Evolutionary conservation across 2,113 vertebrate genomes (phyloP).

Genomic region (Gobio gobio): DNA sequence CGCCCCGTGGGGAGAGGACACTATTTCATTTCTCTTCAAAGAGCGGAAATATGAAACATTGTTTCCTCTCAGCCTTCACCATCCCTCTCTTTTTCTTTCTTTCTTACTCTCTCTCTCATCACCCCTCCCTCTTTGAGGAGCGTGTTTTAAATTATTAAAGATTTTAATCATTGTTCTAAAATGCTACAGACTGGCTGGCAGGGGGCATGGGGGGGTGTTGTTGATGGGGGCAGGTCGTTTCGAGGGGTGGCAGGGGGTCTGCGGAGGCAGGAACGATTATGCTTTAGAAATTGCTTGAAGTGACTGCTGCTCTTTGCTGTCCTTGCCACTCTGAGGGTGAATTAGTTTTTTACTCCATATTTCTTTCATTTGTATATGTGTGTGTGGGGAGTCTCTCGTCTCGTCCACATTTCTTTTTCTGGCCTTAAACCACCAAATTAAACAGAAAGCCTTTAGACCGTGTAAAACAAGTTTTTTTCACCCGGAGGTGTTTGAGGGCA

Average conservation of each 20-base stretch:
- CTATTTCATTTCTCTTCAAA: constrained; percentile 54
- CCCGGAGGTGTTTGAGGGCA: not conserved
- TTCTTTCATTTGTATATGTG: not conserved
- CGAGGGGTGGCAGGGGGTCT: constrained; percentile 11
- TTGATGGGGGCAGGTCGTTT: constrained; percentile 32
- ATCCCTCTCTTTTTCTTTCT: constrained; percentile 27
- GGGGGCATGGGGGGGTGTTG: constrained; percentile 21
- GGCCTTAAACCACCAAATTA: not conserved
- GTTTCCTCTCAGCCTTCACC: constrained; percentile 42
- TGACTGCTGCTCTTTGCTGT: constrained; percentile 53
- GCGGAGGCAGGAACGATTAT: constrained; percentile 31
- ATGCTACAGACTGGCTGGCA: constrained; percentile 32
- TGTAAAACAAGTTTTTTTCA: not conserved
- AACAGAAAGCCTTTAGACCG: not conserved
- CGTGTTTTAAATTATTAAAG: constrained; percentile 57
- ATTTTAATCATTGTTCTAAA: constrained; percentile 60
- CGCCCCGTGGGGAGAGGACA: constrained; percentile 29
- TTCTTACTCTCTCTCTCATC: constrained; percentile 10
- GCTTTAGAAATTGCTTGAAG: constrained; percentile 49
- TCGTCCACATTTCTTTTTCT: not conserved
- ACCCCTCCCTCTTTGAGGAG: constrained; percentile 43
- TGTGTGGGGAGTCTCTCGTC: not conserved
- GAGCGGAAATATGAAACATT: constrained; percentile 51
- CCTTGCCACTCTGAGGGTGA: constrained; percentile 49
- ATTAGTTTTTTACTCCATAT: constrained; percentile 12